Evolutionary conservation across 1,140 invertebrate genomes (phyloP).

Genomic region (Polypedilum pembai): DNA sequence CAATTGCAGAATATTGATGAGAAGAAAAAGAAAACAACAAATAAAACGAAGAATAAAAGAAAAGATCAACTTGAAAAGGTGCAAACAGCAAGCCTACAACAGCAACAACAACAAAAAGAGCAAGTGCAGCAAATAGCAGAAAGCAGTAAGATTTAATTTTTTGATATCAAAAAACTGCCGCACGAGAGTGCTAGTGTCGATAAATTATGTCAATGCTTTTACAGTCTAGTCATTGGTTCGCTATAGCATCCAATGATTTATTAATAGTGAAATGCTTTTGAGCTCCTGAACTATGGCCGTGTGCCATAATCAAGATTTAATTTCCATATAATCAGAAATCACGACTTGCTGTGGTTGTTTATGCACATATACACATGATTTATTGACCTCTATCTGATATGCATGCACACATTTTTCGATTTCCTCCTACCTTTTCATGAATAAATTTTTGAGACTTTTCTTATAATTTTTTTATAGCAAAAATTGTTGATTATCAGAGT

Average conservation of each 20-base stretch:
- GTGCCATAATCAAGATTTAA: background rate
- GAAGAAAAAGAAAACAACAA: background rate
- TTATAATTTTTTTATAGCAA: background rate
- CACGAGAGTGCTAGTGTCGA: background rate
- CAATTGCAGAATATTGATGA: background rate
- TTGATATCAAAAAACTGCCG: background rate
- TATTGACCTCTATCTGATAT: background rate
- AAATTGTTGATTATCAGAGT: conserved; percentile 32
- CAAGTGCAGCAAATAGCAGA: background rate
- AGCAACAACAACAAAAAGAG: background rate
- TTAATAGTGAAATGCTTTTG: conserved; percentile 15
- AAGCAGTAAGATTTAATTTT: conserved; percentile 21
- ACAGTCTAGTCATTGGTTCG: background rate
- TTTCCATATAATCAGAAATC: conserved; percentile 4
- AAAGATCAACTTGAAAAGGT: conserved; percentile 6
- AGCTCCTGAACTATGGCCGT: background rate
- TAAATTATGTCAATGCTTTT: background rate
- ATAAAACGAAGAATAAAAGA: background rate
- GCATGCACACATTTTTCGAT: background rate
- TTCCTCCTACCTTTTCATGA: background rate
- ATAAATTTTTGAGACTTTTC: background rate
- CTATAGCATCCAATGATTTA: background rate
- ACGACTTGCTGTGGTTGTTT: background rate
- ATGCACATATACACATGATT: conserved; percentile 11
- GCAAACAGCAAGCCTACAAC: no score